Conservation (phyloP, 2,888 invertebrate genomes). For the Germaria angustata region DNA sequence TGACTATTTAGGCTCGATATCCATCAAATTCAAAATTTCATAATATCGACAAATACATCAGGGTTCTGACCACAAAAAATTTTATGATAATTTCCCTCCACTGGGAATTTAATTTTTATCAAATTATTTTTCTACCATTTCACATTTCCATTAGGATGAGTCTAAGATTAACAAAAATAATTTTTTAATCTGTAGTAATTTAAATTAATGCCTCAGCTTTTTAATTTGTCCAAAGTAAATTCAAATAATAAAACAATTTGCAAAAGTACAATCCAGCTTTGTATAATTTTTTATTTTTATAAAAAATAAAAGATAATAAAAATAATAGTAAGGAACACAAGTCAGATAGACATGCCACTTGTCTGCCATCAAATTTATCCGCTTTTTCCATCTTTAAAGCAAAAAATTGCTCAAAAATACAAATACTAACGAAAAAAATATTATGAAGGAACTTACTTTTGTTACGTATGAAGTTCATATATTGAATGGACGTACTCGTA, state of each 20-base stretch:
- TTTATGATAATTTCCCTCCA: too few species aligned
- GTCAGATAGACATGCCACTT: neutral
- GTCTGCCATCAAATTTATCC: neutral
- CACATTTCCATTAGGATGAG: too few species aligned
- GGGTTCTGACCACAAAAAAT: too few species aligned
- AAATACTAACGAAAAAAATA: neutral
- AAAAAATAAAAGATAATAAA: neutral
- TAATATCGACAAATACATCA: too few species aligned
- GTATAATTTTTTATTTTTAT: constrained; percentile 10
- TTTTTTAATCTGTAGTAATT: neutral
- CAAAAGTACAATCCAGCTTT: neutral
- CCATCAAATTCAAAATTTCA: too few species aligned
- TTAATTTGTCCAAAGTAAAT: neutral
- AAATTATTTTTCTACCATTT: too few species aligned
- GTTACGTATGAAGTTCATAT: constrained; percentile 27
- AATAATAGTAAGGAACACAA: too few species aligned
- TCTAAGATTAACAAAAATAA: too few species aligned
- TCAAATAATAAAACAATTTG: neutral
- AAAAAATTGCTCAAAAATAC: constrained; percentile 11
- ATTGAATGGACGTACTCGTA: constrained; percentile 22
- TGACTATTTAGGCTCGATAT: too few species aligned
- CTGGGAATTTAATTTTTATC: too few species aligned
- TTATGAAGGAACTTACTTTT: constrained; percentile 6
- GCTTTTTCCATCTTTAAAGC: neutral
- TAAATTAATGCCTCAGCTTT: neutral